Evolutionary conservation across 2,113 vertebrate genomes (phyloP), one percentile per base, ranked within the genome.

Genomic region (Grammomys dolichurus): DNA sequence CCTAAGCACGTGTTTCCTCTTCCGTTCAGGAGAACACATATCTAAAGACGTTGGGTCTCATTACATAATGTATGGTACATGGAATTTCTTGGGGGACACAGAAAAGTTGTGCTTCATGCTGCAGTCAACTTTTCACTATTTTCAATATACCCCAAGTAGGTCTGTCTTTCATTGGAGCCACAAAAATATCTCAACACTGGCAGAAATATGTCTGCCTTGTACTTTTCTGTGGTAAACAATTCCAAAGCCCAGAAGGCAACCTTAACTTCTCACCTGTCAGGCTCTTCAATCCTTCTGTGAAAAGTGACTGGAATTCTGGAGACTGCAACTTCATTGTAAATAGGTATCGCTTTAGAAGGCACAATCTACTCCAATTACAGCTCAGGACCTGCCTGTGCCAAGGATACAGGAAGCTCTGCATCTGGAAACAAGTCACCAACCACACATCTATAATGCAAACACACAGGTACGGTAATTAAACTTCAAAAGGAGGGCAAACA

Each of bases 291-390:
- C 99, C 99, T 36, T 99, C 99, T 0, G 98, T 99, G 98, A 99
- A 99, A 80, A 99, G 98, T 19, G 98, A 98, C 98, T 99, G 98
- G 94, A 99, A 99, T 94, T 99, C 99, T 0, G 98, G 98, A 20
- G 99, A 99, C 96, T 99, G 99, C 88, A 99, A 95, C 98, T 98
- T 99, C 99, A 99, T 99, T 2, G 99, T 98, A 95, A 97, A 98
- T 0, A 99, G 89, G 13, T 1, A 5, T 11, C 58, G 93, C 86
- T 97, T 95, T 63, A 95, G 65, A 46, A 95, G 89, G 31, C 76
- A 58, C 84, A 90, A 92, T 26, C 93, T 76, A 43, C 81, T 93
- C 93, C 63, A 80, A 43, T 78, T 90, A 40, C 72, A 36, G 40
- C 22, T 33, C 67, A 88, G 89, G 3, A 96, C 91, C 1, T 90